Percentiles rank a stretch among this genome's conserved stretches.
Conservation (phyloP, 2,113 vertebrate genomes). For the Anthoscopus minutus region DNA sequence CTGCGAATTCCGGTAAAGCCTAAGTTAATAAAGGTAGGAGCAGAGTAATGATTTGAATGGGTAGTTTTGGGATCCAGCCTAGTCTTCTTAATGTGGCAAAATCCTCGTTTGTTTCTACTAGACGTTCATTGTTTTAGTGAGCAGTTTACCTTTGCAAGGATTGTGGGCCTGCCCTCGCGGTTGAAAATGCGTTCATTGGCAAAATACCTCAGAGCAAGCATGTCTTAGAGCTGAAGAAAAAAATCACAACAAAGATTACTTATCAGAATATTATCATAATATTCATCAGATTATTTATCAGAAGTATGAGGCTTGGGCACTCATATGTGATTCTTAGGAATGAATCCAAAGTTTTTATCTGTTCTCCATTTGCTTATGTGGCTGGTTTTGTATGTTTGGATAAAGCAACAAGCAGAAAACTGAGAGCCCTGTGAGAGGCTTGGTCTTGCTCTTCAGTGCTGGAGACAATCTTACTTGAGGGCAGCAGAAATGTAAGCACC, state of each 20-base stretch:
- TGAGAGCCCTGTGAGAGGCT: not conserved
- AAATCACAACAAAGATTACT: not conserved
- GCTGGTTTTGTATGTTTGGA: not conserved
- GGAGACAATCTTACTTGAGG: not conserved
- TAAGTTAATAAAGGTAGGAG: not conserved
- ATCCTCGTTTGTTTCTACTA: not conserved
- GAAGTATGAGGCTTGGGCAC: not conserved
- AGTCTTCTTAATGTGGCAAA: not conserved
- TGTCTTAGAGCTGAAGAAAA: not conserved
- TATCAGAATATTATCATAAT: no score
- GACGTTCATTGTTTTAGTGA: not conserved
- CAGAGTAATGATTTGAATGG: not conserved
- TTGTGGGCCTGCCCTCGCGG: not conserved
- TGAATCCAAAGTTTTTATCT: not conserved
- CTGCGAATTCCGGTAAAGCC: not conserved
- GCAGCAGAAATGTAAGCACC: not conserved
- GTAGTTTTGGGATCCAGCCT: not conserved
- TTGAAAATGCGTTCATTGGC: not conserved
- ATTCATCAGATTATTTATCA: no score
- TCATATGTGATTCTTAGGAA: not conserved
- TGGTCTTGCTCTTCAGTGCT: rapidly evolving
- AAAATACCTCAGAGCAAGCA: not conserved
- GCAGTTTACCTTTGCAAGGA: not conserved
- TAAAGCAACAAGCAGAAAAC: not conserved
- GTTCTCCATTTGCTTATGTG: not conserved